Evolutionary conservation across 30 jellyfish, hydroid and myxozoan genomes (phyloP).

Genomic region (Hydra vulgaris): DNA sequence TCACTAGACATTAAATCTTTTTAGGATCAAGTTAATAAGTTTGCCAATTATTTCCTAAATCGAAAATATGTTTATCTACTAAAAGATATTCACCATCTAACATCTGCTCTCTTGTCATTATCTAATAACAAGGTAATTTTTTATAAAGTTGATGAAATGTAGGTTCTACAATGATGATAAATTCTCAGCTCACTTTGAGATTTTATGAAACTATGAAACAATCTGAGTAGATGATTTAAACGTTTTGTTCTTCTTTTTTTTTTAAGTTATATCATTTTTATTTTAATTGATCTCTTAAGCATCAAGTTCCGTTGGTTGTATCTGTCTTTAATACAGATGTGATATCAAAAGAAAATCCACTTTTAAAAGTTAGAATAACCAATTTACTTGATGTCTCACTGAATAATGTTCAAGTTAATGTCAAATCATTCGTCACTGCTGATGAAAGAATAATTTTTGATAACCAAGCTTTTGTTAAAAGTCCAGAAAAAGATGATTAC

Average conservation of each 20-base stretch:
- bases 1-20: too few relatives aligned
- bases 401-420: constrained; percentile 55
- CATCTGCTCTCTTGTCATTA: constrained; percentile 42
- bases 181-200: constrained; percentile 32
- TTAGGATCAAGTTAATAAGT: constrained; percentile 67
- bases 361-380: constrained; percentile 88
- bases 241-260: background rate
- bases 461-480: constrained; percentile 49
- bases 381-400: constrained; percentile 70
- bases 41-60: constrained; percentile 67
- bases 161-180: constrained; percentile 32
- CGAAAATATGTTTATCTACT: constrained; percentile 69
- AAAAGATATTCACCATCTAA: constrained; percentile 45
- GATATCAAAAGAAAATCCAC: constrained; percentile 49
- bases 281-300: constrained; percentile 23
- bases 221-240: background rate
- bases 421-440: constrained; percentile 55
- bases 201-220: background rate
- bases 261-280: too few relatives aligned
- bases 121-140: constrained; percentile 49
- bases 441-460: constrained; percentile 57
- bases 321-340: constrained; percentile 61
- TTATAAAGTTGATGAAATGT: background rate
- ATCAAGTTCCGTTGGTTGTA: constrained; percentile 70
- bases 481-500: constrained; percentile 78